phyloP scores from a whole-genome alignment of 2,113 vertebrate genomes.

The Eira barbara region DNA sequence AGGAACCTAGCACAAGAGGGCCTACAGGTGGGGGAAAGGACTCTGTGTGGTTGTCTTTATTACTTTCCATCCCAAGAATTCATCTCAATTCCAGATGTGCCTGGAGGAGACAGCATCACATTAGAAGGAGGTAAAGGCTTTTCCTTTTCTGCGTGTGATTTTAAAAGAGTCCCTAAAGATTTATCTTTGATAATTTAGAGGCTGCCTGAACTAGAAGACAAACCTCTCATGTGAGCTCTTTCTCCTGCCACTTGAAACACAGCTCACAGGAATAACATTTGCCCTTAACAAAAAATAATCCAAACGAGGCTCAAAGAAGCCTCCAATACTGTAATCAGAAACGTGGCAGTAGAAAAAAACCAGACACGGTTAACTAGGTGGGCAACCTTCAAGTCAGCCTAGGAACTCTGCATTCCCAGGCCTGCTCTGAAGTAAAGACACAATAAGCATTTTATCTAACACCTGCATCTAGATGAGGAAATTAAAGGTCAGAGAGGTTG shows the following conservation, averaged over 20 bases:
- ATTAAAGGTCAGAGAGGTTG: neutral
- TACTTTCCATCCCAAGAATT: neutral
- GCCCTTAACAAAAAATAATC: slow-evolving; percentile 14
- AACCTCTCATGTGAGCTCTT: neutral
- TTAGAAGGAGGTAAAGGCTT: neutral
- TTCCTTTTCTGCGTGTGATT: neutral
- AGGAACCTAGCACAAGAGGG: neutral
- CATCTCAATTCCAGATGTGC: neutral
- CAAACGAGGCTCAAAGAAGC: neutral
- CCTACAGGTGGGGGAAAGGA: neutral
- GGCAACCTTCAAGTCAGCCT: neutral
- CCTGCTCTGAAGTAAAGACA: neutral
- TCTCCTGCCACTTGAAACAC: neutral
- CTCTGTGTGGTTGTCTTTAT: slow-evolving; percentile 68
- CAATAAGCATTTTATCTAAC: neutral
- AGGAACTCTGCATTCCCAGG: neutral
- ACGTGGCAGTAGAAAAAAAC: neutral
- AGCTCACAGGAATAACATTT: neutral
- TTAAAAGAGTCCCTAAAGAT: neutral
- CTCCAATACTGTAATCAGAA: neutral
- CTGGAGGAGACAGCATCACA: neutral
- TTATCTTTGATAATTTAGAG: neutral
- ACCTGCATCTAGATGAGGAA: neutral
- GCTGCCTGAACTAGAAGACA: neutral
- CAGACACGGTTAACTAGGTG: neutral